Percentiles rank a stretch among this genome's conserved stretches.
phyloP scores from a whole-genome alignment of 2,888 invertebrate species.

The Nomada flava region DNA sequence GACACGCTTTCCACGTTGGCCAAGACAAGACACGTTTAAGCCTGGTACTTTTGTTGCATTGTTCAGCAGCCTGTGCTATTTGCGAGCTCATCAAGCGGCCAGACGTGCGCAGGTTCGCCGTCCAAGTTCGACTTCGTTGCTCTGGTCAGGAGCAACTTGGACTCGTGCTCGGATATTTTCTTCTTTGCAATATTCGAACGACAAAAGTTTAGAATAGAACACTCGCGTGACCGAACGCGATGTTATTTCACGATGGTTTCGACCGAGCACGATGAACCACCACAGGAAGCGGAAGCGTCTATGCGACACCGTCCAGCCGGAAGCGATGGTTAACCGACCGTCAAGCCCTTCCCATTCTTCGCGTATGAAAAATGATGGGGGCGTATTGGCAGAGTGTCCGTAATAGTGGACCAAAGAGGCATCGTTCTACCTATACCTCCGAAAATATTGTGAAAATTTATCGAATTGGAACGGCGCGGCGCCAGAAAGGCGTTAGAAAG shows the following conservation, averaged over 20 bases:
- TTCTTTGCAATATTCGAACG: background rate
- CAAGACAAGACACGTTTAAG: conserved; percentile 29
- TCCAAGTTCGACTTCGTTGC: background rate
- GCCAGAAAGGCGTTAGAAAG: conserved; percentile 45
- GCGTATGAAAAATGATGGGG: conserved; percentile 73
- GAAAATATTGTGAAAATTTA: conserved; percentile 52
- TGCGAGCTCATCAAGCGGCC: conserved; percentile 38
- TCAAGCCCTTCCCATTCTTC: conserved; percentile 76
- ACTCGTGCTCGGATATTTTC: background rate
- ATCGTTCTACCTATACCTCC: conserved; percentile 21
- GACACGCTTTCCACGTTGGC: conserved; percentile 50
- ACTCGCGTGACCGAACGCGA: background rate
- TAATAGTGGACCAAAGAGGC: conserved; percentile 36
- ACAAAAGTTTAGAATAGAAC: background rate
- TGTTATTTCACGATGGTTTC: conserved; percentile 30
- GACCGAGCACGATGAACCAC: conserved; percentile 30
- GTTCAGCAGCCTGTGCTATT: conserved; percentile 45
- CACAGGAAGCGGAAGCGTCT: conserved; percentile 67
- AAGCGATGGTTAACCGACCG: conserved; percentile 76
- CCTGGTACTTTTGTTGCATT: conserved; percentile 56
- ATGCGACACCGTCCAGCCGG: conserved; percentile 69
- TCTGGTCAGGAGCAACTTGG: background rate
- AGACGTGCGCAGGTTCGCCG: conserved; percentile 8
- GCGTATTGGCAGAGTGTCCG: conserved; percentile 59
- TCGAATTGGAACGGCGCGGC: conserved; percentile 41